Percentiles rank a stretch among this genome's conserved stretches.
Evolutionary conservation across 2,797 vertebrate genomes (phyloP).

Genomic region (Otolemur crassicaudatus): DNA sequence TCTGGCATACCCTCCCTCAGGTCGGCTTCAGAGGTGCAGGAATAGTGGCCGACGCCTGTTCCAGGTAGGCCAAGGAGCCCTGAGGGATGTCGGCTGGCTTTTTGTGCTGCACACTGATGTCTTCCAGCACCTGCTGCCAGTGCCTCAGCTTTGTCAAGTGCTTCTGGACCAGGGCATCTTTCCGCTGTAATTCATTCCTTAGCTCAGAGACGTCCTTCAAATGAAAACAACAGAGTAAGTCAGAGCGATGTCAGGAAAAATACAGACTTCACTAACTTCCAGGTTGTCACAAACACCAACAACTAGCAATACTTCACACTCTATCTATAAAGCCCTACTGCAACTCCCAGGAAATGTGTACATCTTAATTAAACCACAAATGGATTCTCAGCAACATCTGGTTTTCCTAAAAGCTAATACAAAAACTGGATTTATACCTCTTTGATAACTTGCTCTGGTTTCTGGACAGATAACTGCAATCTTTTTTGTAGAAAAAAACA

Average conservation of each 20-base stretch:
- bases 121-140: conserved; percentile 98
- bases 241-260: neutral
- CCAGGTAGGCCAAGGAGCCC: conserved; percentile 94
- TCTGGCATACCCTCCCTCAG: conserved; percentile 43
- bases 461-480: conserved; percentile 97
- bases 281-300: neutral
- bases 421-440: conserved; percentile 89
- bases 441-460: conserved; percentile 99
- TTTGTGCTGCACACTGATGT: conserved; percentile 94
- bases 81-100: conserved; percentile 95
- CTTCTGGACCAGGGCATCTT: conserved; percentile 97
- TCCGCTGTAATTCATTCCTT: conserved; percentile 96
- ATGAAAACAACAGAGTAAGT: neutral
- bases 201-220: conserved; percentile 96
- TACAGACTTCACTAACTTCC: no score
- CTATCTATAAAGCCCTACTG: neutral
- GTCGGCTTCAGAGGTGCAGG: conserved; percentile 96
- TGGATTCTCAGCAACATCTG: neutral
- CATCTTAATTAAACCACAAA: neutral
- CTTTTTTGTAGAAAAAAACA: conserved; percentile 99
- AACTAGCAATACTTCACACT: neutral
- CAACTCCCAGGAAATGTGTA: neutral
- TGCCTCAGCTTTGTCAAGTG: conserved; percentile 95
- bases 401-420: neutral
- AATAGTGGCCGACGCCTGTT: conserved; percentile 96